These are phyloP conservation scores for Pachycephala philippinensis DNA, from an alignment of 2,113 vertebrate genomes.

Conservation along the genomic window DNA sequence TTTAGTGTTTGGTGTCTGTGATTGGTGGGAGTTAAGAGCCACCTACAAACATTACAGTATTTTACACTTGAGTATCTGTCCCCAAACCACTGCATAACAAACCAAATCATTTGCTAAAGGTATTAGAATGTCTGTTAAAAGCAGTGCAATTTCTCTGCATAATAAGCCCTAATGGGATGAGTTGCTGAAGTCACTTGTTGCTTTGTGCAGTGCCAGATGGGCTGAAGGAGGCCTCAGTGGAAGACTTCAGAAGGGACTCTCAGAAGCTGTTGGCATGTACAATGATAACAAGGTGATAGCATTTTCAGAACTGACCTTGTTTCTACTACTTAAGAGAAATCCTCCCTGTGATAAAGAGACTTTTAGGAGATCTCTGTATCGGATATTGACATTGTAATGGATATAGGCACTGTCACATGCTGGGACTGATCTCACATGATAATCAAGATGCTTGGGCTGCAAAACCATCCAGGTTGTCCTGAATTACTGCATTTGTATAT, in stretches of 20 bases:
- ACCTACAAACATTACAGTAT: not conserved
- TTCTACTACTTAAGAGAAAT: slow-evolving; percentile 41
- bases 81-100: not conserved
- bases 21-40: not conserved
- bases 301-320: not conserved
- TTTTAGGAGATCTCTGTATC: not conserved
- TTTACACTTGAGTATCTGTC: not conserved
- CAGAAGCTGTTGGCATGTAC: not conserved
- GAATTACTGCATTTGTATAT: not conserved
- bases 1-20: not conserved
- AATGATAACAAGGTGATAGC: not conserved
- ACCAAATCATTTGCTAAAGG: not conserved
- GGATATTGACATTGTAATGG: not conserved
- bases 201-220: not conserved
- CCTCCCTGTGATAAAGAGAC: not conserved
- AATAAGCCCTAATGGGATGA: not conserved
- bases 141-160: not conserved
- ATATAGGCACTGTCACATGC: not conserved
- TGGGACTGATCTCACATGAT: not conserved
- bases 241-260: not conserved
- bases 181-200: not conserved
- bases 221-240: not conserved
- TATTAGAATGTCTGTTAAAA: not conserved
- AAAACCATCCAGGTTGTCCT: not conserved
- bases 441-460: not conserved